Evolutionary conservation across 2,888 invertebrate species (phyloP).

Genomic region (Folsomia manolachei): DNA sequence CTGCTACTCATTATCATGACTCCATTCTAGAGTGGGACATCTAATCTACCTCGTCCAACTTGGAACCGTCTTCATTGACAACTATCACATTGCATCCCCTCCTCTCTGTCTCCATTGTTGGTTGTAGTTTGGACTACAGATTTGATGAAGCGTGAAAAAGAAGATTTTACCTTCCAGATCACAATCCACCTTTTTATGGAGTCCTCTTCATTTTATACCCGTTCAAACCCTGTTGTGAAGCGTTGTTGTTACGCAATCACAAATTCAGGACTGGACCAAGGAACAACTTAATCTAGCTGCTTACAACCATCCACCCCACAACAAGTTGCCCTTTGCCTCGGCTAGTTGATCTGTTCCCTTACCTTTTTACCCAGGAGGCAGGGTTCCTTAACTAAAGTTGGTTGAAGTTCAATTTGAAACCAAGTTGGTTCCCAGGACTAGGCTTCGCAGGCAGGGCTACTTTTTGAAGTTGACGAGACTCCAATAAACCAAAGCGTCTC

Average conservation of each 20-base stretch:
- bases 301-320: not conserved
- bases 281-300: not conserved
- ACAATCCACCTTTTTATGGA: not conserved
- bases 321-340: not conserved
- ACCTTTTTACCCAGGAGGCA: too few species aligned
- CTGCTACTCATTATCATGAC: not conserved
- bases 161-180: not conserved
- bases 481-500: too few species aligned
- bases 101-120: not conserved
- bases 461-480: too few species aligned
- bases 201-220: not conserved
- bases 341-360: too few species aligned
- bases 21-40: not conserved
- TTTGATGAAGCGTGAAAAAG: not conserved
- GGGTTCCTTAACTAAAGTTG: too few species aligned
- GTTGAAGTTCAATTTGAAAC: too few species aligned
- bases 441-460: too few species aligned
- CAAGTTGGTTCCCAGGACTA: too few species aligned
- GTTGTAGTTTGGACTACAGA: not conserved
- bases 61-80: not conserved
- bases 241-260: too few species aligned
- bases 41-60: not conserved
- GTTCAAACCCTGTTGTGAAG: too few species aligned
- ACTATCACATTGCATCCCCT: too few species aligned
- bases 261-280: not conserved